These are phyloP conservation scores for Heliconius ethilla DNA, from an alignment of 2,888 invertebrate genomes.

Conservation along the genomic window DNA sequence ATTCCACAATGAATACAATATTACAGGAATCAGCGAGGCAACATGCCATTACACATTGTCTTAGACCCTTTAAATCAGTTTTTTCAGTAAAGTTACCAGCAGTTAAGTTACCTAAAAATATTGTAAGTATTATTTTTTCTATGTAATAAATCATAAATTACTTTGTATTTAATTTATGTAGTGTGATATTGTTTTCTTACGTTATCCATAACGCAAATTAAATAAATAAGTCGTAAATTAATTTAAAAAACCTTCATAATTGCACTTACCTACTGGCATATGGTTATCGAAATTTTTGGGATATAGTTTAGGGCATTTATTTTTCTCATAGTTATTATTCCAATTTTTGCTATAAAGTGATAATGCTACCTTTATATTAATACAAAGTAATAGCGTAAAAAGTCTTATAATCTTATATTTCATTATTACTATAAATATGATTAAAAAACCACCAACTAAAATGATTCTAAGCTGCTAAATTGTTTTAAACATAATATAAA, in stretches of 20 bases:
- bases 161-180: neutral
- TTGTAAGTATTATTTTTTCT: slow-evolving; percentile 2
- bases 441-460: slow-evolving; percentile 32
- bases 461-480: slow-evolving; percentile 36
- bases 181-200: neutral
- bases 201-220: too few species aligned
- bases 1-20: slow-evolving; percentile 89
- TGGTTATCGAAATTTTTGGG: slow-evolving; percentile 81
- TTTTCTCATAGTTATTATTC: slow-evolving; percentile 76
- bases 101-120: slow-evolving; percentile 72
- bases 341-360: slow-evolving; percentile 74
- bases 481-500: slow-evolving; percentile 34
- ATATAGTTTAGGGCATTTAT: slow-evolving; percentile 80
- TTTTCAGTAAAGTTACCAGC: slow-evolving; percentile 84
- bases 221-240: neutral
- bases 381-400: slow-evolving; percentile 56
- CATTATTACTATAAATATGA: slow-evolving; percentile 40
- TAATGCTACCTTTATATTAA: slow-evolving; percentile 58
- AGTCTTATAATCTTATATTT: slow-evolving; percentile 47
- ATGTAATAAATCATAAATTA: neutral
- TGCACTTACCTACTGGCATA: slow-evolving; percentile 79
- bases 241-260: slow-evolving; percentile 1
- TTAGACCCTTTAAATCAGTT: slow-evolving; percentile 75
- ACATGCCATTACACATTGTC: slow-evolving; percentile 86
- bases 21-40: slow-evolving; percentile 86